Percentiles rank a stretch among this genome's conserved stretches.
Evolutionary conservation across 2,888 invertebrate genomes (phyloP).

Genomic region (Calameuta pallipes): DNA sequence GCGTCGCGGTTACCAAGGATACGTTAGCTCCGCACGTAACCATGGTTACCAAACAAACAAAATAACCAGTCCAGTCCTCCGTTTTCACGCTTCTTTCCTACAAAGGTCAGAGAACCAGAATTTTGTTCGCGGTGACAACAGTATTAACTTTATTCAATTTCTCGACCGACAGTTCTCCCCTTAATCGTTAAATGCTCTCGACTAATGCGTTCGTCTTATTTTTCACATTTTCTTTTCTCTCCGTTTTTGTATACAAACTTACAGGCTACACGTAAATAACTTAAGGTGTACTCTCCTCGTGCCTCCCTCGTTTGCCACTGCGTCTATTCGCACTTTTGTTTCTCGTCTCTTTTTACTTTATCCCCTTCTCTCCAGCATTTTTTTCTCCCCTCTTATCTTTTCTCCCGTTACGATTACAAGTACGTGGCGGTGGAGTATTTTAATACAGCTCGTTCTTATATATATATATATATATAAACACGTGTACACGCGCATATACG

Average conservation of each 20-base stretch:
- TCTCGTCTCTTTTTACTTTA: constrained; percentile 23
- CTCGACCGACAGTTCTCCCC: constrained; percentile 13
- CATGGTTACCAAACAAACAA: background rate
- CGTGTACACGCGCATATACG: constrained; percentile 38
- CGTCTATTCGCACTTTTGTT: no score
- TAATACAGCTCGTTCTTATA: constrained; percentile 54
- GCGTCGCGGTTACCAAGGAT: no score
- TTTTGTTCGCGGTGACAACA: no score
- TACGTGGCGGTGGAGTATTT: constrained; percentile 63
- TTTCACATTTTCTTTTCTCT: constrained; percentile 25
- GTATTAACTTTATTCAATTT: constrained; percentile 4
- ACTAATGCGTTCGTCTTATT: constrained; percentile 31
- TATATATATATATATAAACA: constrained; percentile 30
- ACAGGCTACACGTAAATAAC: constrained; percentile 51
- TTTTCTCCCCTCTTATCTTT: constrained; percentile 16
- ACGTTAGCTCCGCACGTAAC: constrained; percentile 13
- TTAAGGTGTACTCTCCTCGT: constrained; percentile 53
- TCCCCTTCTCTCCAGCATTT: background rate
- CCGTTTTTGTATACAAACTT: constrained; percentile 64
- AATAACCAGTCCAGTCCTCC: no score
- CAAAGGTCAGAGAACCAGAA: no score
- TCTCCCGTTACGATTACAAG: constrained; percentile 52
- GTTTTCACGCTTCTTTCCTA: no score
- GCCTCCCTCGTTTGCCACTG: no score
- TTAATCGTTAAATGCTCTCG: constrained; percentile 11